phyloP scores from a whole-genome alignment of 2,888 invertebrate genomes.

The Polymixis lichenea region DNA sequence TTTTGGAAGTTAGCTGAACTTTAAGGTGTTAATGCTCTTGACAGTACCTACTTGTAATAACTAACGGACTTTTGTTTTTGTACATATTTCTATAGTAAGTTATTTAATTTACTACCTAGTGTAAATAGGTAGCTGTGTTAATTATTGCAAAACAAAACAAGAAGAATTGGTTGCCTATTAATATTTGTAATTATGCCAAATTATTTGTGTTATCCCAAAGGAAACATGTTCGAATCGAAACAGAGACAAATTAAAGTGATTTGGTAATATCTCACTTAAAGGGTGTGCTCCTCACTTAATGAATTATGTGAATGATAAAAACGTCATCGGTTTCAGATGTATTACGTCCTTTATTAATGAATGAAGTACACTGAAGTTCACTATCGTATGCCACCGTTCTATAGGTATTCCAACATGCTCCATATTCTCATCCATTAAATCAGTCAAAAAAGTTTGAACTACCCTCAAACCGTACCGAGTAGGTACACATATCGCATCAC shows the following conservation, averaged over 20 bases:
- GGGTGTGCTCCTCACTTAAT: not conserved
- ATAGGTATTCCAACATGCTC: not conserved
- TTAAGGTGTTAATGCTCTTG: too few species aligned
- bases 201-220: not conserved
- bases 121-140: too few species aligned
- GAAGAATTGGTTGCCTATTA: too few species aligned
- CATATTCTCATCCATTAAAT: conserved; percentile 17
- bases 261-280: not conserved
- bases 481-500: conserved; percentile 22
- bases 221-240: not conserved
- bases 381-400: not conserved
- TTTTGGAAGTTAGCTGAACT: too few species aligned
- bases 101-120: too few species aligned
- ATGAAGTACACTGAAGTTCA: not conserved
- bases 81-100: too few species aligned
- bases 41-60: too few species aligned
- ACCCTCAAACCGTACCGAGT: conserved; percentile 28
- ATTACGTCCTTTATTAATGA: not conserved
- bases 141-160: too few species aligned
- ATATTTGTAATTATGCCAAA: too few species aligned
- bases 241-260: not conserved
- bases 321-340: not conserved
- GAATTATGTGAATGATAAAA: not conserved
- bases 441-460: conserved; percentile 24
- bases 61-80: too few species aligned